Conservation (phyloP, 2,797 vertebrate species). For the Helostoma temminkii region DNA sequence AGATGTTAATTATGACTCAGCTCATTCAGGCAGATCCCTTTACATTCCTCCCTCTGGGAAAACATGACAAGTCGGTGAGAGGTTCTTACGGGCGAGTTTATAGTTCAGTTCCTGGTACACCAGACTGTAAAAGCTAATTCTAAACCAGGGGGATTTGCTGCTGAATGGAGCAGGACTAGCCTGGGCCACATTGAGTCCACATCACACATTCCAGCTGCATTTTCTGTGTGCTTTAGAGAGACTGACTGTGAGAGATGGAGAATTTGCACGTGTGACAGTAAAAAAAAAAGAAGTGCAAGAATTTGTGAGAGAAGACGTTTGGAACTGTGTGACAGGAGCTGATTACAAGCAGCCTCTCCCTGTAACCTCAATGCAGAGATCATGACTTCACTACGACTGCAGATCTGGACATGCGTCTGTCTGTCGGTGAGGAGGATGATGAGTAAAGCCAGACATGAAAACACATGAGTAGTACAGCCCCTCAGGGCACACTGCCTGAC, state of each 20-base stretch:
- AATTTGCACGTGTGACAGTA: background rate
- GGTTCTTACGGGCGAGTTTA: constrained; percentile 64
- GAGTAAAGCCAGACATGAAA: constrained; percentile 67
- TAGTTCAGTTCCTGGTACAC: constrained; percentile 48
- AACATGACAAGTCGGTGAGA: constrained; percentile 65
- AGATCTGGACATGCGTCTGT: constrained; percentile 66
- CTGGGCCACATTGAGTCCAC: constrained; percentile 58
- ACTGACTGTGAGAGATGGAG: constrained; percentile 33
- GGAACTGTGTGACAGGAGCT: constrained; percentile 15
- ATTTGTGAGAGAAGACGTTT: constrained; percentile 20
- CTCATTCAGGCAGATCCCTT: constrained; percentile 52
- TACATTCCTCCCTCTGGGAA: constrained; percentile 63
- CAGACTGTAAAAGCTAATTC: constrained; percentile 69
- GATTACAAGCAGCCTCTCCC: constrained; percentile 52
- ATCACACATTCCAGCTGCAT: constrained; percentile 75
- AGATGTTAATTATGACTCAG: constrained; percentile 71
- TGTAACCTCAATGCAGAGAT: constrained; percentile 46
- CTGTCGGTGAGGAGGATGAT: constrained; percentile 42
- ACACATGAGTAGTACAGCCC: constrained; percentile 47
- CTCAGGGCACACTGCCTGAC: constrained; percentile 33
- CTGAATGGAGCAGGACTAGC: constrained; percentile 73
- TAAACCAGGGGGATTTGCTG: constrained; percentile 72
- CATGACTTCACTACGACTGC: constrained; percentile 43
- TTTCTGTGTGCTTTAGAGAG: constrained; percentile 57
- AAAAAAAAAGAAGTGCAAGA: background rate